Percentiles rank a stretch among this genome's conserved stretches.
Evolutionary conservation across 2,888 invertebrate species (phyloP).

Genomic region (Oligia latruncula): DNA sequence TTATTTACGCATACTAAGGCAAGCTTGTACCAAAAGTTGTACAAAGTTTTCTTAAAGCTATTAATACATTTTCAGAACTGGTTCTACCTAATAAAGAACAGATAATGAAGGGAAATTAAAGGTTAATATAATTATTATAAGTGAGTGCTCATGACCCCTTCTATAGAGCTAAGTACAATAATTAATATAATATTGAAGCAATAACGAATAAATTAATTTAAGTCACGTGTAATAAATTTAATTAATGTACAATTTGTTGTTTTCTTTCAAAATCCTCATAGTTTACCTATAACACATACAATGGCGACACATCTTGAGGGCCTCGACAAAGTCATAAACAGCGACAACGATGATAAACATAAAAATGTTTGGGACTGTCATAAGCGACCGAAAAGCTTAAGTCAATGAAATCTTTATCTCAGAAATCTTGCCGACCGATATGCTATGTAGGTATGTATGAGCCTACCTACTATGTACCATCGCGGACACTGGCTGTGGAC

Average conservation of each 20-base stretch:
- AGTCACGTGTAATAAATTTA: slow-evolving; percentile 80
- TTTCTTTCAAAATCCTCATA: slow-evolving; percentile 69
- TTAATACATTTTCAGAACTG: neutral
- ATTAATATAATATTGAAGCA: slow-evolving; percentile 78
- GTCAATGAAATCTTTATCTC: too few species aligned
- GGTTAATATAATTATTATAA: slow-evolving; percentile 1
- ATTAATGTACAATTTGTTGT: slow-evolving; percentile 73
- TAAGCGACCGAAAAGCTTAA: too few species aligned
- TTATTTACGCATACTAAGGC: neutral
- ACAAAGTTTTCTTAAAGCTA: neutral
- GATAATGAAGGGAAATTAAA: neutral
- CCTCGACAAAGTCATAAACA: too few species aligned
- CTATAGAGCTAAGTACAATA: slow-evolving; percentile 86
- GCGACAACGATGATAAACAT: too few species aligned
- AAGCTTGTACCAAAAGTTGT: too few species aligned
- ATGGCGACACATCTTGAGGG: neutral
- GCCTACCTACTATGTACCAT: too few species aligned
- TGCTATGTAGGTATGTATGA: too few species aligned
- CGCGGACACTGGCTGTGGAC: too few species aligned
- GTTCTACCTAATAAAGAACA: neutral
- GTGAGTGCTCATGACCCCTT: slow-evolving; percentile 46
- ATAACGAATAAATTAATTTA: slow-evolving; percentile 73
- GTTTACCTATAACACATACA: neutral
- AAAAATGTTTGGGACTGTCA: too few species aligned
- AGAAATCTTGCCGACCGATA: too few species aligned